phyloP scores from a whole-genome alignment of 2,113 vertebrate species.

The Melanerpes aurifrons region DNA sequence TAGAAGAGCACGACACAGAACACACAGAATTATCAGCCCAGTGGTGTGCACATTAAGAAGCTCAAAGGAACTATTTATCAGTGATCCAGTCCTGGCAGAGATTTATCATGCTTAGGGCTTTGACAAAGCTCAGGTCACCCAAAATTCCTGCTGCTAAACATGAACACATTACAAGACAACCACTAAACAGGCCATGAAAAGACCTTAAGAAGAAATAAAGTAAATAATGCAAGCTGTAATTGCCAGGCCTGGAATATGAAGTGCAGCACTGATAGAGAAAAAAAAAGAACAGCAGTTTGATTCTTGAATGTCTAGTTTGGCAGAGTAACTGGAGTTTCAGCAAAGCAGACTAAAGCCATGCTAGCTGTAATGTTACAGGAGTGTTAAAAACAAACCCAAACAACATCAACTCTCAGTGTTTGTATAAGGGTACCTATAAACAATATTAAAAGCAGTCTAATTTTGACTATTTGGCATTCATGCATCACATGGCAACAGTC shows the following conservation, averaged over 20 bases:
- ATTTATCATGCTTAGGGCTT: neutral
- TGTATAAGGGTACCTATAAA: neutral
- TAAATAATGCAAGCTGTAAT: neutral
- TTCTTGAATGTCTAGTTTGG: neutral
- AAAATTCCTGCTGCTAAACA: neutral
- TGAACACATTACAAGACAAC: neutral
- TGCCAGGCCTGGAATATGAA: neutral
- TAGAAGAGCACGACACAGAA: neutral
- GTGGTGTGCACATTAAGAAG: neutral
- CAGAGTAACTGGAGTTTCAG: neutral
- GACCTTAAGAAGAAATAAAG: neutral
- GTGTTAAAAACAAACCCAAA: neutral
- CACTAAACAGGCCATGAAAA: conserved; percentile 2
- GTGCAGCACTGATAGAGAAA: neutral
- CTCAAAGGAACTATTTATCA: neutral
- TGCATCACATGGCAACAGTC: neutral
- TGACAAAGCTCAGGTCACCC: neutral
- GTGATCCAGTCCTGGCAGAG: neutral
- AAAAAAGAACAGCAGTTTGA: neutral
- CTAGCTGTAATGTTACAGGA: neutral
- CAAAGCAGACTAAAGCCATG: neutral
- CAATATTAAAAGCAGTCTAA: neutral
- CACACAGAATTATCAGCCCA: neutral
- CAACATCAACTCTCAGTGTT: neutral
- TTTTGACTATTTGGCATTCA: neutral